phyloP scores from a whole-genome alignment of 1,140 invertebrate genomes.

The Aphidius ervi region DNA sequence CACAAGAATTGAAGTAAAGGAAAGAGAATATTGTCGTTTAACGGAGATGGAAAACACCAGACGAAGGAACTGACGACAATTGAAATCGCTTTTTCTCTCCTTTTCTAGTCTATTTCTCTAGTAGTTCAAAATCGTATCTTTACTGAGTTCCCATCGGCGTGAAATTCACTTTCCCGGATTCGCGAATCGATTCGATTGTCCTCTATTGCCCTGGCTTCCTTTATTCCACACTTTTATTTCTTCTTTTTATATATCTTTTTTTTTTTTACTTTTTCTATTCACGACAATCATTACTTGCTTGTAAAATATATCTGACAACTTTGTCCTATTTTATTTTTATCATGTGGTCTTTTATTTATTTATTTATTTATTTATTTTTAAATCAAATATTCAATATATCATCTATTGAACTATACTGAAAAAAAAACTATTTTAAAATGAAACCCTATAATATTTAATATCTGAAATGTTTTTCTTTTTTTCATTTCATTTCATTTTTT shows the following conservation, averaged over 20 bases:
- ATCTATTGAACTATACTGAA: too few species aligned
- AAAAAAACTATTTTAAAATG: too few species aligned
- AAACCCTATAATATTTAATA: too few species aligned
- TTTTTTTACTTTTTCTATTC: conserved; percentile 5
- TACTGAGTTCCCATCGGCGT: conserved; percentile 17
- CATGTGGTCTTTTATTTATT: background rate
- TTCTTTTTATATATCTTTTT: background rate
- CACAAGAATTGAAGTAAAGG: conserved; percentile 2
- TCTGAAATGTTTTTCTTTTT: too few species aligned
- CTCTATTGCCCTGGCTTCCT: background rate
- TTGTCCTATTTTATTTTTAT: background rate
- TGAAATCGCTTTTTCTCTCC: conserved; percentile 38
- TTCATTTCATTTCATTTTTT: too few species aligned
- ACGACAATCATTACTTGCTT: conserved; percentile 10
- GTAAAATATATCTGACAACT: conserved; percentile 9
- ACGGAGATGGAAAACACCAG: conserved; percentile 7
- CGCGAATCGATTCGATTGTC: conserved; percentile 17
- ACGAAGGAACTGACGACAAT: conserved; percentile 38
- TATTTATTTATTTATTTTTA: too few species aligned
- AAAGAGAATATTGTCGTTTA: background rate
- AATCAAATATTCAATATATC: too few species aligned
- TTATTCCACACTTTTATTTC: conserved; percentile 4
- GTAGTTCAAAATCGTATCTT: conserved; percentile 25
- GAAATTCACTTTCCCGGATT: conserved; percentile 24
- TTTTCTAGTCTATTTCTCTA: conserved; percentile 3